A percentile compares a stretch with the other conserved stretches of the same genome.
Evolutionary conservation across 2,113 vertebrate genomes (phyloP).

Genomic region (Carassius carassius): DNA sequence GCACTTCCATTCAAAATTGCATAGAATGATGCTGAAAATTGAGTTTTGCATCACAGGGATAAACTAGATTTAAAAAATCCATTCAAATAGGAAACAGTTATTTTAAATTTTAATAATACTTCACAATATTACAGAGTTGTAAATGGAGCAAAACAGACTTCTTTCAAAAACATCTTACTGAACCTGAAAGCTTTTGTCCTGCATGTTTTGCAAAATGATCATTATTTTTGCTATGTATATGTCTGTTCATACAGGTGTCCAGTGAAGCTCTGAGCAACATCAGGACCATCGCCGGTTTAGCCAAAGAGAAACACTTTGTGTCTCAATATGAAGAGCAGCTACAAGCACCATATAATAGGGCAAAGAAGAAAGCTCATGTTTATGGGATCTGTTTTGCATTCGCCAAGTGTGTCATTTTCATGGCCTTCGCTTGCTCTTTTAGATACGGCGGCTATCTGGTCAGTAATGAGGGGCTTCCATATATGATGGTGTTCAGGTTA

Average conservation of each 20-base stretch:
- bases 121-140: no score
- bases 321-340: slow-evolving; percentile 70
- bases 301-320: slow-evolving; percentile 75
- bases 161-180: no score
- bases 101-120: no score
- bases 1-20: no score
- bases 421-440: slow-evolving; percentile 77
- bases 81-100: no score
- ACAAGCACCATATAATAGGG: slow-evolving; percentile 66
- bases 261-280: slow-evolving; percentile 78
- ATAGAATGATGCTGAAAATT: no score
- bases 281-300: slow-evolving; percentile 77
- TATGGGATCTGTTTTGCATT: slow-evolving; percentile 77
- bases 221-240: not conserved
- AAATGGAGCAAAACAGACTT: no score
- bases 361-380: slow-evolving; percentile 71
- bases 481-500: slow-evolving; percentile 78
- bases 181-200: not conserved
- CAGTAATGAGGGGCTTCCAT: slow-evolving; percentile 67
- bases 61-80: no score
- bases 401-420: slow-evolving; percentile 74
- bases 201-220: not conserved
- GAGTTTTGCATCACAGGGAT: no score
- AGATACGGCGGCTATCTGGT: slow-evolving; percentile 79
- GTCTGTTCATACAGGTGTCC: slow-evolving; percentile 68